These are phyloP conservation scores for Enhydra lutris DNA, from an alignment of 2,113 vertebrate species.

Conservation along the genomic window DNA sequence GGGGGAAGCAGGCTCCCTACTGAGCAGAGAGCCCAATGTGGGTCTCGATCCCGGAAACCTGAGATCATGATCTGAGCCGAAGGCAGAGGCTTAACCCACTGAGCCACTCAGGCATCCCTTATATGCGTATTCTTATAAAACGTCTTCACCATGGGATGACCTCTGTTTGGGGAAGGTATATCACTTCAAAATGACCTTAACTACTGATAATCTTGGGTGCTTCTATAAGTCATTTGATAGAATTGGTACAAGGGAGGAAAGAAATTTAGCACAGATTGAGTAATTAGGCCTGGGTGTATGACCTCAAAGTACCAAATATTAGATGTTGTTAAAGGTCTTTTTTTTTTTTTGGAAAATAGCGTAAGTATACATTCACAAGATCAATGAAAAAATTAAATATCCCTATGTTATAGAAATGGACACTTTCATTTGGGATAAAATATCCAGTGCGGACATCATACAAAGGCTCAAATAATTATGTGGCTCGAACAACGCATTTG, in stretches of 20 bases:
- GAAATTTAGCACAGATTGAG: neutral
- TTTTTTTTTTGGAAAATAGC: neutral
- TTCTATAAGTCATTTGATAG: neutral
- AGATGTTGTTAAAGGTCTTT: neutral
- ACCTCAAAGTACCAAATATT: neutral
- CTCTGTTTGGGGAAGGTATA: neutral
- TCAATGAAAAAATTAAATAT: neutral
- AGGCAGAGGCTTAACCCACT: too few species aligned
- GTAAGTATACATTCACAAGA: neutral
- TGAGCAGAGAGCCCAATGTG: too few species aligned
- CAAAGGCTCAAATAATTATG: neutral
- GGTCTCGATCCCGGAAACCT: too few species aligned
- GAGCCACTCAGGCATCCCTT: neutral
- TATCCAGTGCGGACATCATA: neutral
- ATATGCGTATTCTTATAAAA: neutral
- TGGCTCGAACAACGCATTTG: neutral
- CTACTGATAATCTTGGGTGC: neutral
- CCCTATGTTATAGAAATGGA: neutral
- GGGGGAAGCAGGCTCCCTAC: too few species aligned
- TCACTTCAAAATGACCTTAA: neutral
- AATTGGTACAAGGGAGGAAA: neutral
- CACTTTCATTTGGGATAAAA: neutral
- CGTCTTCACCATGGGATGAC: neutral
- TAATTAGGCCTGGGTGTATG: neutral
- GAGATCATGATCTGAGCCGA: too few species aligned